These are phyloP conservation scores for Tachypleus tridentatus DNA, from an alignment of 1,140 invertebrate genomes.

Conservation along the genomic window DNA sequence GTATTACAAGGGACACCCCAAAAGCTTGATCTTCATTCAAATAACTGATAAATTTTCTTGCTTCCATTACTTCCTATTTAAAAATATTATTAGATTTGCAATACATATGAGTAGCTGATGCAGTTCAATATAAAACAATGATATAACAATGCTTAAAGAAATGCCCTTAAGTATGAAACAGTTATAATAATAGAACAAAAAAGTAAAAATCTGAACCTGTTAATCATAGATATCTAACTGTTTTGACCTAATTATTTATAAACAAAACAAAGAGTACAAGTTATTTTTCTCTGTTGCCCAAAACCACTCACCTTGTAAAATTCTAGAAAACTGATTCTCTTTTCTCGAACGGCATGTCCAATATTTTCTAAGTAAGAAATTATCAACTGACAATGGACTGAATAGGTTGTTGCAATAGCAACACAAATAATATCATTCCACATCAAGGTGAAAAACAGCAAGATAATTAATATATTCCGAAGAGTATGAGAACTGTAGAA, in stretches of 20 bases:
- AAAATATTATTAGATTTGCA: neutral
- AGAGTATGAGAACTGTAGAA: neutral
- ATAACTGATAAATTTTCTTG: conserved; percentile 19
- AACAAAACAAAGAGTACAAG: too few species aligned
- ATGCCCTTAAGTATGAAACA: conserved; percentile 4
- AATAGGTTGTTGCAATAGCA: conserved; percentile 19
- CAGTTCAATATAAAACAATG: conserved; percentile 9
- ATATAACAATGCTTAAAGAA: conserved; percentile 4
- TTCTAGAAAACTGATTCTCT: conserved; percentile 14
- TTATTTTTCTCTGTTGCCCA: too few species aligned
- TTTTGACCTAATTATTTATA: too few species aligned
- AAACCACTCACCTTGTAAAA: conserved; percentile 1
- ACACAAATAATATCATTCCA: conserved; percentile 17
- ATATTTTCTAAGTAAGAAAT: conserved; percentile 17
- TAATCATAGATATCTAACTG: too few species aligned
- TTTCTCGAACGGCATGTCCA: conserved; percentile 14
- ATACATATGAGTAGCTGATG: conserved; percentile 4
- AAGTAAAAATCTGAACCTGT: too few species aligned
- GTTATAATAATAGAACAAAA: neutral
- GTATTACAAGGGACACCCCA: conserved; percentile 14
- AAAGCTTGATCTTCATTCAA: conserved; percentile 19
- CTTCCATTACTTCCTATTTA: conserved; percentile 5
- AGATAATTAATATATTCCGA: neutral
- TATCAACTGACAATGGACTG: conserved; percentile 21
- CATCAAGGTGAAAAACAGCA: conserved; percentile 2